Percentiles rank a stretch among this genome's conserved stretches.
phyloP scores from a whole-genome alignment of 2,888 invertebrate species.

The Callinectes sapidus region DNA sequence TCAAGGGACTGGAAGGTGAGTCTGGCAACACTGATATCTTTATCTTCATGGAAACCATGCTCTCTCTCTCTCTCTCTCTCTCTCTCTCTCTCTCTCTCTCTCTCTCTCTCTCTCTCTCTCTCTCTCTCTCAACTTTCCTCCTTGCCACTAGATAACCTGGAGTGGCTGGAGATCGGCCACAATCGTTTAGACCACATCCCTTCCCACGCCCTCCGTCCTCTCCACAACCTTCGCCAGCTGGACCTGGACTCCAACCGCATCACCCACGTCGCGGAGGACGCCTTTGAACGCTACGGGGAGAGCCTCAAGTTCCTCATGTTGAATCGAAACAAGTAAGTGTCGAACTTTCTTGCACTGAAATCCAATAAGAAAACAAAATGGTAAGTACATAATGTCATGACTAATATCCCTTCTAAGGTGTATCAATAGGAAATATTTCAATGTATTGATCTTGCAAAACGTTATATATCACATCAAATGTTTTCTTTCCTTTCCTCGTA shows the following conservation, averaged over 20 bases:
- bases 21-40: neutral
- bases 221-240: slow-evolving; percentile 90
- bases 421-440: neutral
- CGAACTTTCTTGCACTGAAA: too few species aligned
- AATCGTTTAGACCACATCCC: slow-evolving; percentile 84
- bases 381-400: too few species aligned
- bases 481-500: neutral
- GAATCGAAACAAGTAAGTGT: slow-evolving; percentile 91
- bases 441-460: neutral
- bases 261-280: slow-evolving; percentile 87
- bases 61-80: neutral
- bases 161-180: slow-evolving; percentile 91
- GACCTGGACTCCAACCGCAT: slow-evolving; percentile 93
- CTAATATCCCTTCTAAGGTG: too few species aligned
- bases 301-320: slow-evolving; percentile 94
- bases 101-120: neutral
- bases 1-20: slow-evolving; percentile 73
- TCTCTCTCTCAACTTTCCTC: neutral
- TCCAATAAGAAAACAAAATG: too few species aligned
- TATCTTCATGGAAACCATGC: neutral
- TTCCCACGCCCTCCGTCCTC: slow-evolving; percentile 86
- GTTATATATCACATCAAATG: neutral
- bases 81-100: neutral
- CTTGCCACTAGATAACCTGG: slow-evolving; percentile 84
- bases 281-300: slow-evolving; percentile 91